phyloP scores from a whole-genome alignment of 2,113 vertebrate species.

The Xiphophorus maculatus region DNA sequence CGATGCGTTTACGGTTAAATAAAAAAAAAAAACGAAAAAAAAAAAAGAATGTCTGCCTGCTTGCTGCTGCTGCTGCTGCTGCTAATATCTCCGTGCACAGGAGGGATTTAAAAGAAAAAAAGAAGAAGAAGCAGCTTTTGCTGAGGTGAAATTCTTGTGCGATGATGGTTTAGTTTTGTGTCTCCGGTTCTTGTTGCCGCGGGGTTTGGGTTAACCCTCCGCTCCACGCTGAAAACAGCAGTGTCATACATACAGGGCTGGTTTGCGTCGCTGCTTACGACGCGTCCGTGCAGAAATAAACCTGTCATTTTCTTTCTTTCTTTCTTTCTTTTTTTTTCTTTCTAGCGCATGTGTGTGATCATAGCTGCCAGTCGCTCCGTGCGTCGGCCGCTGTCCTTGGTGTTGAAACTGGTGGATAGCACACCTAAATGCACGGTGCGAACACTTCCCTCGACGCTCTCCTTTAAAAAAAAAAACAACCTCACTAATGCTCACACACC shows the following conservation, averaged over 20 bases:
- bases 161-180: conserved; percentile 11
- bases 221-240: conserved; percentile 43
- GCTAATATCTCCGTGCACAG: conserved; percentile 45
- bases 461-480: not conserved
- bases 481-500: not conserved
- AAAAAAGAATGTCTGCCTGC: conserved; percentile 15
- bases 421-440: conserved; percentile 32
- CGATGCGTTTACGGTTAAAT: not conserved
- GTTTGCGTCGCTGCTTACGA: conserved; percentile 35
- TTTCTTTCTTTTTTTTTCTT: too few relatives aligned
- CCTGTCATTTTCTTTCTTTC: conserved; percentile 40
- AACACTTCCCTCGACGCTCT: not conserved
- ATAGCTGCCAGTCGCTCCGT: conserved; percentile 66
- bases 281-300: conserved; percentile 43
- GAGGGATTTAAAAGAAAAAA: conserved; percentile 2
- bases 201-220: not conserved
- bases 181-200: not conserved
- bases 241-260: conserved; percentile 55
- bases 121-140: not conserved
- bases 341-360: conserved; percentile 62
- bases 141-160: conserved; percentile 29
- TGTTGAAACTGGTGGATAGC: conserved; percentile 72
- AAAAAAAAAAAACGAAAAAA: too few relatives aligned
- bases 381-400: conserved; percentile 79
- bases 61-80: too few relatives aligned